Percentiles rank a stretch among this genome's conserved stretches.
Evolutionary conservation across 2,888 invertebrate genomes (phyloP).

Genomic region (Ormyrus nitidulus): DNA sequence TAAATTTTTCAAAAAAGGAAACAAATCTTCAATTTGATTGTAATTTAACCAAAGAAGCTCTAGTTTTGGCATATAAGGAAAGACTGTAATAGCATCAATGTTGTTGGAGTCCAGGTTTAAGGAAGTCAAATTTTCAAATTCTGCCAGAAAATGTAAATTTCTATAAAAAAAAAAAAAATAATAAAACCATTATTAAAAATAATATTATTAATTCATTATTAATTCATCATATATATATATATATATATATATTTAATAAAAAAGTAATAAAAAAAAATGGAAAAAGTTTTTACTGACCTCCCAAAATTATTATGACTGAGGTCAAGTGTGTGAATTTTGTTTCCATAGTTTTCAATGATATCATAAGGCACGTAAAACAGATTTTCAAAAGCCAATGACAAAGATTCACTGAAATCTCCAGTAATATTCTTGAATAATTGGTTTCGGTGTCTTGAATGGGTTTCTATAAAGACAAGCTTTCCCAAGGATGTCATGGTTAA

Average conservation of each 20-base stretch:
- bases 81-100: constrained; percentile 81
- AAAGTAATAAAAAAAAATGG: constrained; percentile 17
- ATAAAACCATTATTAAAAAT: constrained; percentile 62
- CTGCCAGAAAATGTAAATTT: constrained; percentile 83
- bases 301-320: constrained; percentile 72
- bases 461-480: constrained; percentile 70
- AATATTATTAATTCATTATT: too few relatives aligned
- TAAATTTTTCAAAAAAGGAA: constrained; percentile 85
- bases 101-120: constrained; percentile 89
- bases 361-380: constrained; percentile 71
- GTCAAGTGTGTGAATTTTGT: constrained; percentile 66
- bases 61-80: constrained; percentile 85
- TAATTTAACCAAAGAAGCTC: constrained; percentile 85
- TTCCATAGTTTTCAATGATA: constrained; percentile 69
- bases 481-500: constrained; percentile 72
- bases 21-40: constrained; percentile 79
- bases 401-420: constrained; percentile 62
- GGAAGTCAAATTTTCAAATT: constrained; percentile 85
- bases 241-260: constrained; percentile 15
- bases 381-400: constrained; percentile 71
- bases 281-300: constrained; percentile 61
- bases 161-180: constrained; percentile 75
- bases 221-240: neutral
- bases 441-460: constrained; percentile 66
- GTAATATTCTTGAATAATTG: constrained; percentile 28